phyloP scores from a whole-genome alignment of 2,888 invertebrate genomes.

The Phaonia tiefii region DNA sequence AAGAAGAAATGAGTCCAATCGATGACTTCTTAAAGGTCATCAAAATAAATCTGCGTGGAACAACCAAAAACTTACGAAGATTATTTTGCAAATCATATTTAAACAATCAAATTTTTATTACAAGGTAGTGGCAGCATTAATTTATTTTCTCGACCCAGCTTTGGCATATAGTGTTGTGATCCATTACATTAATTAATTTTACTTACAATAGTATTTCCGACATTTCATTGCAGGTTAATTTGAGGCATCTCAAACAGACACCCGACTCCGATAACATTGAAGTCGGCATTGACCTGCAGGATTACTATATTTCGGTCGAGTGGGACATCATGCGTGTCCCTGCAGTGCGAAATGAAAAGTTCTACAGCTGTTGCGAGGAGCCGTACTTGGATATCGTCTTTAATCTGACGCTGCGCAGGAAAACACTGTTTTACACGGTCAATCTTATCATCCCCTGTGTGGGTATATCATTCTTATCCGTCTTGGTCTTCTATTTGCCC shows the following conservation, averaged over 20 bases:
- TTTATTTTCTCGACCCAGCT: no score
- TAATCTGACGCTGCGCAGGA: slow-evolving; percentile 95
- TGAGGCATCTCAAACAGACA: slow-evolving; percentile 92
- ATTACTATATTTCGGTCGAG: slow-evolving; percentile 98
- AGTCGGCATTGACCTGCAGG: slow-evolving; percentile 94
- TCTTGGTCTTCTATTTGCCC: slow-evolving; percentile 98
- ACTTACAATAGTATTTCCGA: no score
- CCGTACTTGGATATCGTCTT: slow-evolving; percentile 99
- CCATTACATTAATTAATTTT: no score
- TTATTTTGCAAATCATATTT: no score
- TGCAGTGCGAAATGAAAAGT: slow-evolving; percentile 93
- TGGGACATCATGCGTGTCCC: slow-evolving; percentile 98
- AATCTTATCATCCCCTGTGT: slow-evolving; percentile 98
- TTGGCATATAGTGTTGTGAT: no score
- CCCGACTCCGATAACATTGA: slow-evolving; percentile 93
- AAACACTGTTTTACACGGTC: slow-evolving; percentile 98
- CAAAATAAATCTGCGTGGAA: no score
- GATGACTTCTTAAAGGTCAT: no score
- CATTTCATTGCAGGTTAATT: slow-evolving; percentile 86
- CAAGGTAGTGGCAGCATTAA: no score
- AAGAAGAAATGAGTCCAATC: no score
- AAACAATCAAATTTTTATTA: no score
- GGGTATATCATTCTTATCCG: slow-evolving; percentile 97
- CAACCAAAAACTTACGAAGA: no score
- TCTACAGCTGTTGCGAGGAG: slow-evolving; percentile 98